phyloP scores from a whole-genome alignment of 2,113 vertebrate genomes.

The Macaca mulatta region DNA sequence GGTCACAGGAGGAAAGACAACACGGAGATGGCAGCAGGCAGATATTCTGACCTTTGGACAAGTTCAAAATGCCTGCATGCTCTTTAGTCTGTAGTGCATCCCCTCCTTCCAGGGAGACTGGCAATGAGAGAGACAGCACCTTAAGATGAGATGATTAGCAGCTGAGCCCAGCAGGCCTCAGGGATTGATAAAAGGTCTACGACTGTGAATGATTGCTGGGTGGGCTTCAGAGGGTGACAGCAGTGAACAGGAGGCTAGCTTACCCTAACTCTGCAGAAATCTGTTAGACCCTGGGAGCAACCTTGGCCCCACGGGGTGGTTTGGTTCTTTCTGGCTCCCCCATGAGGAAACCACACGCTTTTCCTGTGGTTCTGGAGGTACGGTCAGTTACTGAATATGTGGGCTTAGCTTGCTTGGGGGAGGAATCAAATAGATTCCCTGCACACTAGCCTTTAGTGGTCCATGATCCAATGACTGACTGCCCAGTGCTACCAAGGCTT shows the following conservation, averaged over 20 bases:
- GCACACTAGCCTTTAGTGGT: background rate
- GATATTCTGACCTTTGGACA: background rate
- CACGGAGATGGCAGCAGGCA: background rate
- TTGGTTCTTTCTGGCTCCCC: background rate
- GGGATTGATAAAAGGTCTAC: background rate
- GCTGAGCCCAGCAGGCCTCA: background rate
- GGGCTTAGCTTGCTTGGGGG: background rate
- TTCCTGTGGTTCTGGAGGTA: background rate
- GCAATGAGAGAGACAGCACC: background rate
- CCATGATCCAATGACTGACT: background rate
- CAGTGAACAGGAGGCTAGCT: background rate
- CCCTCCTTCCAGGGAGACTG: background rate
- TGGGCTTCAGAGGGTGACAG: fast-evolving
- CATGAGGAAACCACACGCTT: background rate
- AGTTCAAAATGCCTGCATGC: background rate
- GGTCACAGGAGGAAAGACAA: background rate
- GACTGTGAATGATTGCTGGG: background rate
- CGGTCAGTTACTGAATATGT: background rate
- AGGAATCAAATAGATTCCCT: background rate
- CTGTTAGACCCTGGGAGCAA: background rate
- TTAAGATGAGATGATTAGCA: background rate
- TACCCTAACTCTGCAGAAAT: background rate
- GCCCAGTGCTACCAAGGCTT: background rate
- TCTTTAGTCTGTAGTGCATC: background rate
- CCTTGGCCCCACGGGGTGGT: background rate